phyloP scores from a whole-genome alignment of 2,797 vertebrate genomes.

The Sebastes matsubarae region DNA sequence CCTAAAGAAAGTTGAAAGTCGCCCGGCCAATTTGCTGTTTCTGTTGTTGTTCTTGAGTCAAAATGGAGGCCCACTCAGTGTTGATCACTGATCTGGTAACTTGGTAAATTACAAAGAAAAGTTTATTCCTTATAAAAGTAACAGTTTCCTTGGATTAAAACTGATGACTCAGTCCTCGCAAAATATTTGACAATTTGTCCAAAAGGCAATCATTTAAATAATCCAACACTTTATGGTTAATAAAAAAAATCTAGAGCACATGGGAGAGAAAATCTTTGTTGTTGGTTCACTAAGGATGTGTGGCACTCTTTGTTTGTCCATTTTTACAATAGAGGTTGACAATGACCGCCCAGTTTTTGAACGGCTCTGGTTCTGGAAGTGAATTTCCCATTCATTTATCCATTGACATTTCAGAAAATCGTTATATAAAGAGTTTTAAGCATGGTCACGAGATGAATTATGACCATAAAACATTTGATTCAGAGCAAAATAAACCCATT shows the following conservation, averaged over 20 bases:
- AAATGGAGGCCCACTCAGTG: not conserved
- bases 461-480: too few species aligned
- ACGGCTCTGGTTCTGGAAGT: too few species aligned
- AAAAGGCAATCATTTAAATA: not conserved
- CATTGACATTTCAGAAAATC: not conserved
- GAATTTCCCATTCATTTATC: too few species aligned
- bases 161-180: not conserved
- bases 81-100: not conserved
- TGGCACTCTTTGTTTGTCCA: not conserved
- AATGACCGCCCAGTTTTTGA: too few species aligned
- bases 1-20: not conserved
- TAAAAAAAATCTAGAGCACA: not conserved
- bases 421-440: too few species aligned
- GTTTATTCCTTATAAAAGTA: not conserved
- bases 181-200: not conserved
- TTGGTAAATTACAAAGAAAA: not conserved
- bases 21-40: not conserved
- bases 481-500: too few species aligned
- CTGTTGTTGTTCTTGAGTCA: not conserved
- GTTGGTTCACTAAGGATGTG: not conserved
- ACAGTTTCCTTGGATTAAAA: not conserved
- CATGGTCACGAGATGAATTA: too few species aligned
- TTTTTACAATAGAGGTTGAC: not conserved
- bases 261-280: not conserved
- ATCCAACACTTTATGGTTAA: not conserved